Conservation (phyloP, 2,113 vertebrate genomes). For the Amia ocellicauda region DNA sequence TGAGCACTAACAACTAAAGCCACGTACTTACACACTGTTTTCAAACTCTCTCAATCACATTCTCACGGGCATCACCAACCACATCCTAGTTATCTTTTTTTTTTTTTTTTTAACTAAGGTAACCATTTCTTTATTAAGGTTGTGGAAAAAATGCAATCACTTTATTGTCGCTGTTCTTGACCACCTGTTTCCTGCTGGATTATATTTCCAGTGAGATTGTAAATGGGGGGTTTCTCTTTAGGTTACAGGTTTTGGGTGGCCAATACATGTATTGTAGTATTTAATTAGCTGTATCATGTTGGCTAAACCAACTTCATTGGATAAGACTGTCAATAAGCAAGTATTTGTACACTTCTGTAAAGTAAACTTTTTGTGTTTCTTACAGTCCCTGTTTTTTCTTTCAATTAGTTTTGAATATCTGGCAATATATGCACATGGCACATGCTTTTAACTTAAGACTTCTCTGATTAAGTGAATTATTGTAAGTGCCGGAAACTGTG, state of each 20-base stretch:
- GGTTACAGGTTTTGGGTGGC: constrained; percentile 48
- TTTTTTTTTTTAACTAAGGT: constrained; percentile 17
- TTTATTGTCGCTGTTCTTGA: not conserved
- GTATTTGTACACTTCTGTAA: no score
- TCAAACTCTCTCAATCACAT: not conserved
- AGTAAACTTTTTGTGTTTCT: no score
- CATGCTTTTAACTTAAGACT: no score
- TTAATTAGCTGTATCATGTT: constrained; percentile 41
- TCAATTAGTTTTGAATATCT: no score
- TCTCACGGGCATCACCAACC: not conserved
- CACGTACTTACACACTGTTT: constrained; percentile 15
- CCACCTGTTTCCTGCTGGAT: constrained; percentile 2
- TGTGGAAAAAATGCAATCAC: constrained; percentile 22
- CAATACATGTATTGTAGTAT: constrained; percentile 40
- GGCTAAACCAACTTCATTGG: no score
- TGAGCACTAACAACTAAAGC: constrained; percentile 15
- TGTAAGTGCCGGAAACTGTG: no score
- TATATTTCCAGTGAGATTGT: not conserved
- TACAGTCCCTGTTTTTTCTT: no score
- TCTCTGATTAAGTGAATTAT: no score
- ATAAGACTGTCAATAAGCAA: no score
- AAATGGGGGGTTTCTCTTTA: constrained; percentile 33
- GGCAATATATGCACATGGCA: no score
- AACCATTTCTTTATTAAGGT: constrained; percentile 29
- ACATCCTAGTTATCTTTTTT: no score